Base-by-base conservation (phyloP, 2,113 vertebrate genomes). In the Aramus guarauna region DNA sequence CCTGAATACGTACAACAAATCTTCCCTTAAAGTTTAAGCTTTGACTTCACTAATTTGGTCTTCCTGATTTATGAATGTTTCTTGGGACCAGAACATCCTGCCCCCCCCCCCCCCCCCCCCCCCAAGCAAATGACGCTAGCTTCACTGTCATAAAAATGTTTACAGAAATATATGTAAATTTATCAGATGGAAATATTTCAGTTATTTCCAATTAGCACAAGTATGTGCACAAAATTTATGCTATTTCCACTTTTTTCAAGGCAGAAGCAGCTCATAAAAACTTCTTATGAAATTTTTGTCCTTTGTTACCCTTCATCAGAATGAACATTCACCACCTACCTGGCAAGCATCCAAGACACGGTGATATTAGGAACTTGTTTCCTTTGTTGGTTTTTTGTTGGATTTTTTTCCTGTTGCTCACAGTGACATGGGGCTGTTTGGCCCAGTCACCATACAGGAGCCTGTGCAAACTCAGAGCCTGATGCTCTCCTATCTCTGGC, bases 401-500 rank as follows among this genome's bases (percentile, higher is more conserved):
- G 13, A 6, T 16, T 15, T 43, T 43, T 43, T 43, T 7, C 2
- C 27, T 6, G 7, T 23, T 66, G 43, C 21, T 73, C 55, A 20
- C 67, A 16, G 62, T 23, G 37, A 43, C 7, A 4, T 6, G 48
- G 27, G 27, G 37, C 55, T 55, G 17, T 41, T 58, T 68, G 76
- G 55, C 39, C 73, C 52, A 8, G 20, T 26, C 69, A 72, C 37
- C 41, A 24, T 43, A 15, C 34, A 66, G 78, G 7, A 78, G 74
- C 77, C 89, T 83, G 75, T 32, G 85, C 88, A 92, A 84, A 60
- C 53, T 27, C 73, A 34, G 29, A 32, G 66, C 50, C 9, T 2
- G 71, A 17, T 59, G 41, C 47, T 58, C 32, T 5, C 72, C 94
- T 88, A 88, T 95, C 95, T 96, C 34, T 68, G 47, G 21, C 60